A percentile compares a stretch with the other conserved stretches of the same genome.
These are phyloP conservation scores for Bembecia ichneumoniformis DNA, from an alignment of 2,888 invertebrate genomes.

Conservation along the genomic window DNA sequence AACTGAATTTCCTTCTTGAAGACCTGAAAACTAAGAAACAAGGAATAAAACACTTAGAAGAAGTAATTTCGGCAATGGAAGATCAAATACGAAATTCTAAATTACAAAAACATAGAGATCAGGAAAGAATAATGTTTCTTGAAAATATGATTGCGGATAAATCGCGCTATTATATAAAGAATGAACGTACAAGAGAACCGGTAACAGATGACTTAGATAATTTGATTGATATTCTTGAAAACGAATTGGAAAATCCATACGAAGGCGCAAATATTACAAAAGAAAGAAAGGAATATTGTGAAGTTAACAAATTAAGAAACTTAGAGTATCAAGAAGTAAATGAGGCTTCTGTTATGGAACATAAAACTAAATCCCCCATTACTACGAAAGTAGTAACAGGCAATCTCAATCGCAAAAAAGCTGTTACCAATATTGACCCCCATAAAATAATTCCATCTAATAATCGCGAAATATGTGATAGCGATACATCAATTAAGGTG, in stretches of 20 bases:
- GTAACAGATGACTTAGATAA: slow-evolving; percentile 44
- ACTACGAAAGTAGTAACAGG: slow-evolving; percentile 34
- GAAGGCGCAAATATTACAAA: slow-evolving; percentile 9
- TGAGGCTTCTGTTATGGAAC: slow-evolving; percentile 11
- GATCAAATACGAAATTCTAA: slow-evolving; percentile 36
- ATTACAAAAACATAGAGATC: slow-evolving; percentile 35
- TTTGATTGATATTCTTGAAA: slow-evolving; percentile 53
- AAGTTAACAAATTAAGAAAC: slow-evolving; percentile 15
- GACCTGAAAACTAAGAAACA: slow-evolving; percentile 37
- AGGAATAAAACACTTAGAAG: slow-evolving; percentile 45
- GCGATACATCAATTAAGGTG: not conserved
- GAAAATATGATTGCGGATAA: slow-evolving; percentile 37
- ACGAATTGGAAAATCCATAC: slow-evolving; percentile 41
- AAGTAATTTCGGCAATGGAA: slow-evolving; percentile 52
- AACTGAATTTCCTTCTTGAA: slow-evolving; percentile 38
- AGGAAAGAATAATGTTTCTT: slow-evolving; percentile 33
- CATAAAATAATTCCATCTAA: slow-evolving; percentile 23
- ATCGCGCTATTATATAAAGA: slow-evolving; percentile 25
- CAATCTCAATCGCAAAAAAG: slow-evolving; percentile 34
- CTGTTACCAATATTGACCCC: slow-evolving; percentile 30
- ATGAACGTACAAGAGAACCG: slow-evolving; percentile 23
- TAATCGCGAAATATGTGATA: slow-evolving; percentile 9
- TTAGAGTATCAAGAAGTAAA: slow-evolving; percentile 18
- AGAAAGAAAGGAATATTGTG: slow-evolving; percentile 15
- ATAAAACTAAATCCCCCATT: slow-evolving; percentile 14